Evolutionary conservation across 1,140 invertebrate genomes (phyloP).

Genomic region (Tetranychus urticae): DNA sequence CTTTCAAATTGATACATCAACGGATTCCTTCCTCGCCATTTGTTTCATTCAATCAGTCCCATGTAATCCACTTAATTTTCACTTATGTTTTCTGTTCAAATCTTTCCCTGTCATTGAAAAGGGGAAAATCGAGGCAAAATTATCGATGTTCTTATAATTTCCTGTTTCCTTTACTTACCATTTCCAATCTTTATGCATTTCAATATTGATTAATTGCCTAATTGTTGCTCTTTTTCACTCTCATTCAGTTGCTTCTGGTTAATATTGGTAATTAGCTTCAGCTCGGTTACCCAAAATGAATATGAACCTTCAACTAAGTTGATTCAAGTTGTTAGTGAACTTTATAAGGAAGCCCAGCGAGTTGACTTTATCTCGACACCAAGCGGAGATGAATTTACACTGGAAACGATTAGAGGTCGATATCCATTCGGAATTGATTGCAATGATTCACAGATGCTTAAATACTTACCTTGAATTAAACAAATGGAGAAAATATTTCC

Average conservation of each 20-base stretch:
- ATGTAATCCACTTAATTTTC: too few species aligned
- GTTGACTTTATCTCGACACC: slow-evolving; percentile 11
- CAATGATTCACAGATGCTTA: not conserved
- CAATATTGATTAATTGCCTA: not conserved
- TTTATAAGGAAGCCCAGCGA: slow-evolving; percentile 7
- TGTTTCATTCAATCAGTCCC: too few species aligned
- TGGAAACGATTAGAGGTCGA: not conserved
- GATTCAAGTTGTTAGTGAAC: slow-evolving; percentile 14
- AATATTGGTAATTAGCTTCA: slow-evolving; percentile 49
- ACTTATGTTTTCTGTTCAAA: too few species aligned
- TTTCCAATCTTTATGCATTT: not conserved
- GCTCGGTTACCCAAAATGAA: slow-evolving; percentile 32
- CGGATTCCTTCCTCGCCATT: too few species aligned
- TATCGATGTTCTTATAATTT: not conserved
- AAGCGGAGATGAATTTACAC: not conserved
- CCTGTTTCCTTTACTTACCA: not conserved
- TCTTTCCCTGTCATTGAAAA: too few species aligned
- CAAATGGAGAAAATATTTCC: not conserved
- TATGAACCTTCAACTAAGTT: slow-evolving; percentile 28
- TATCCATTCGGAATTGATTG: not conserved
- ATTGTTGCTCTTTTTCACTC: not conserved
- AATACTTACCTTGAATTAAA: not conserved
- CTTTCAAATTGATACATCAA: too few species aligned
- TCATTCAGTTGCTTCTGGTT: slow-evolving; percentile 36
- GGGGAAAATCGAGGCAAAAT: not conserved